Base-by-base conservation (phyloP, 1,140 invertebrate genomes). In the Yoshiicerus persimilis region DNA sequence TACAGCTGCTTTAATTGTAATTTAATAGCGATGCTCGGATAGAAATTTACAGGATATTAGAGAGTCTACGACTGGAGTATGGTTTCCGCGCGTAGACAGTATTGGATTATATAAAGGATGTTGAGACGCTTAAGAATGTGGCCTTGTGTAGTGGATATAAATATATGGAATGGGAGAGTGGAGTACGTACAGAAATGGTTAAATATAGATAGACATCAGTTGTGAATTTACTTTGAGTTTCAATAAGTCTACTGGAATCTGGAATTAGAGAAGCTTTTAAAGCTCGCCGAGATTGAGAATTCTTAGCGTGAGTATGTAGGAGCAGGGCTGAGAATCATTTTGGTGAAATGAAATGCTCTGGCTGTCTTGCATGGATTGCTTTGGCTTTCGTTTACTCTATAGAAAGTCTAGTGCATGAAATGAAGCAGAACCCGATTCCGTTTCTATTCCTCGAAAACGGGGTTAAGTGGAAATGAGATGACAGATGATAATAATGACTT, bases 401-500 rank as follows among this genome's bases (percentile, higher is more conserved):
- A 80, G 75, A 80, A 80, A 80, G 75, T 36, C 4, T n/a, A n/a
- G 75, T 32, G 5, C 32, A 80, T 32, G 75, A 80, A 80, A 34
- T 80, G 75, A 80, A 38, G 75, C 75, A 80, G 75, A 80, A 23
- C 32, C 32, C 16, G 30, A 80, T 80, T 80, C 32, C 75, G 32
- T 80, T 80, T 34, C 75, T 13, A 80, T 38, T 80, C 34, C 32
- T 38, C 3, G 75, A 80, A 80, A 80, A 80, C 32, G 75, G 75
- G 75, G 75, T 80, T 80, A 80, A 80, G 75, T 80, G 75, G 75
- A 80, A 80, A 80, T 80, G 75, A 80, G 75, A 80, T 80, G 75
- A 80, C 75, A 80, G 75, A 80, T 80, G 75, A 80, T 80, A 80
- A 80, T 80, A 80, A 32, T 80, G 75, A 80, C 75, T 36, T 38